Evolutionary conservation across 2,113 vertebrate genomes (phyloP), one percentile per base, ranked within the genome.

Genomic region (Cottus gobio): DNA sequence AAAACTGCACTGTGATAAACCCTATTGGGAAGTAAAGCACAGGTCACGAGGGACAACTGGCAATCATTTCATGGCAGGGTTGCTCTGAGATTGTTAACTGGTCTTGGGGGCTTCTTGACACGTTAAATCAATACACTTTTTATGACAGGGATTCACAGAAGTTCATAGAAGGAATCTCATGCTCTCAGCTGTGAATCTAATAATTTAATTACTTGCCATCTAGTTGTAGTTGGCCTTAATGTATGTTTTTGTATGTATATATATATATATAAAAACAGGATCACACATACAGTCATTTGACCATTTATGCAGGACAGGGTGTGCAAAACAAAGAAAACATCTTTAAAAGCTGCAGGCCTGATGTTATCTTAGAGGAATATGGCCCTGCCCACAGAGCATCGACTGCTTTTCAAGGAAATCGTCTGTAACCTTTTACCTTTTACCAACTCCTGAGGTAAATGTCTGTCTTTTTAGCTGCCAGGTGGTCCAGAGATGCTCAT

Each of bases 11-110:
- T 65, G 64, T 42, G 89, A 91, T 91, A 83, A 87, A 88, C 76
- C 48, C 58, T 75, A 67, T 64, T 57, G 82, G 84, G 72, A 82
- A 86, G 75, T 65, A 63, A 89, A 89, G 64, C 84, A 24, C 50
- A 71, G 85, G 85, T 90, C 88, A 89, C 34, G n/a, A 72, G 64
- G 74, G 78, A 62, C 79, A 65, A 91, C 87, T 85, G 81, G 91
- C 85, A 86, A 83, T 76, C 68, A 78, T 87, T 90, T 89, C 79
- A 91, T 83, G 87, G 80, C 77, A 80, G 48, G 48, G 61, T 71
- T 58, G 75, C 77, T 80, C 56, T 36, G 56, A 80, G 70, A 84
- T 70, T 72, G 39, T 79, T 87, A 85, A 79, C 52, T 80, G 52
- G 48, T 80, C 71, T 75, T 50, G 31, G 52, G 20, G 16, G 65